Evolutionary conservation across 2,888 invertebrate genomes (phyloP), one percentile per base, ranked within the genome.

Genomic region (Digitonthophagus gazella): DNA sequence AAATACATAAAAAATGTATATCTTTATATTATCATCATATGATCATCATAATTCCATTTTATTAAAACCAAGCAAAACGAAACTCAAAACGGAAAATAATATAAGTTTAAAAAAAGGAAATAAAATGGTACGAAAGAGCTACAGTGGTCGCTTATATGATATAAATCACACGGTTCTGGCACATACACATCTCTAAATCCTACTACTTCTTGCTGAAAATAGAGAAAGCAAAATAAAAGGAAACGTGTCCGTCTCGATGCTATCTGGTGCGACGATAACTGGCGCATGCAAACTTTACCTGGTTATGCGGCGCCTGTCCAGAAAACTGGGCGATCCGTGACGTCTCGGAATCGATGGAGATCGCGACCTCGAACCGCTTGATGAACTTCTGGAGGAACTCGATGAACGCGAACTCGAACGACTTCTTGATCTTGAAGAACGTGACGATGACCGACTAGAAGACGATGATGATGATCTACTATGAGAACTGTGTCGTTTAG

Each of bases 341-440:
- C 97, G 89, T 69, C 97, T 86, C 65, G 97, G 95, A 82, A 97
- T 97, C 70, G 96, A 96, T n/a, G 91, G 93, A 71, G 94, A 90
- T 74, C 90, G 86, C 8, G 88, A 87, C 15, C 87, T 84, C 68
- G 86, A 87, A 54, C 88, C 85, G 58, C 82, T 83, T 80, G 87
- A 88, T 2, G 89, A 88, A 73, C 86, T 85, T 78, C 70, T 85
- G 81, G 86, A 85, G 18, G 86, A 86, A 20, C 86, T 86, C 2
- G 84, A 84, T 71, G 86, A 85, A 1, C 85, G 82, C n/a, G 86
- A 85, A 69, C 84, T 83, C 4, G 82, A 83, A 18, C 83, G 77
- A 14, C 84, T 83, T 8, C 80, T 78, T 44, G 83, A 83, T n/a
- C 80, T 75, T 8, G 81, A 81, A 0, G 82, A 81, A 20, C 79